Conservation (phyloP, 2,797 vertebrate species). For the Hippopotamyrus pictus region DNA sequence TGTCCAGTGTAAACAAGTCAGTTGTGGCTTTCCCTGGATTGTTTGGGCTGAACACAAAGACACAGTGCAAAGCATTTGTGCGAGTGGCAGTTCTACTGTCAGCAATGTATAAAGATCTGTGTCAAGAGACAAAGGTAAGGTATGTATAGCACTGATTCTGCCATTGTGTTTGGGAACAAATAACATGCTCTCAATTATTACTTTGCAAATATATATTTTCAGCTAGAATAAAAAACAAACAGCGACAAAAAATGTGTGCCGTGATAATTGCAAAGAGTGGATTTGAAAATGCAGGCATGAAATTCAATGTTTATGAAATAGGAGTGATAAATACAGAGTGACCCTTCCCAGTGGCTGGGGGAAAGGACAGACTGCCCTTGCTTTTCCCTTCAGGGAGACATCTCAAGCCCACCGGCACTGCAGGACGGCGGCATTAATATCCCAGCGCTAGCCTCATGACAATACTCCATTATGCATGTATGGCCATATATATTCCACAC, state of each 20-base stretch:
- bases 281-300: slow-evolving; percentile 28
- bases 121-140: not conserved
- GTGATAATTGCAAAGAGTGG: slow-evolving; percentile 32
- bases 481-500: slow-evolving; percentile 64
- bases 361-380: slow-evolving; percentile 57
- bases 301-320: slow-evolving; percentile 29
- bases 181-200: not conserved
- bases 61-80: slow-evolving; percentile 49
- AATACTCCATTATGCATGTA: slow-evolving; percentile 68
- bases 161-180: not conserved
- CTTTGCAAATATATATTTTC: not conserved
- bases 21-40: slow-evolving; percentile 45
- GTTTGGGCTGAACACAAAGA: slow-evolving; percentile 49
- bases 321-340: slow-evolving; percentile 61
- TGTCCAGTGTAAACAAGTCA: slow-evolving; percentile 61
- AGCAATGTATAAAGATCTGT: slow-evolving; percentile 26
- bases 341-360: slow-evolving; percentile 60
- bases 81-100: not conserved
- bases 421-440: slow-evolving; percentile 68
- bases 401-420: slow-evolving; percentile 60
- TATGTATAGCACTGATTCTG: not conserved
- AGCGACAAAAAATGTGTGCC: not conserved
- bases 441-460: slow-evolving; percentile 60
- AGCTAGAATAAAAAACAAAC: not conserved
- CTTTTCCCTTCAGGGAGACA: slow-evolving; percentile 63